Conservation (phyloP, 2,113 vertebrate genomes). For the Alethe diademata region DNA sequence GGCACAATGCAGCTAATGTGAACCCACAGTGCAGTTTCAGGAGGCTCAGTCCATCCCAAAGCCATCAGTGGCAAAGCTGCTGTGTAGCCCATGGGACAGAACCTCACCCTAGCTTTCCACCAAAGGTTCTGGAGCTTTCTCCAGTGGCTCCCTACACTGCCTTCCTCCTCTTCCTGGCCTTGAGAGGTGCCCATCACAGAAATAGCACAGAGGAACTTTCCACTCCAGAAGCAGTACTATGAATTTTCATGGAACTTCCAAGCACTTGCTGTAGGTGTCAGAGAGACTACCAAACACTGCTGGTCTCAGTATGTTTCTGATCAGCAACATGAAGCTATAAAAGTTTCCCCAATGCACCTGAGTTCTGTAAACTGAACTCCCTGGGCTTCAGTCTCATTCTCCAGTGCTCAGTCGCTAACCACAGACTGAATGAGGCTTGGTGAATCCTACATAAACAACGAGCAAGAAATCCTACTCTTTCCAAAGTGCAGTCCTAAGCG, state of each 20-base stretch:
- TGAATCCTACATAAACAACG: neutral
- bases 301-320: neutral
- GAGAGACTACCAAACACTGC: neutral
- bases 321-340: fast-evolving
- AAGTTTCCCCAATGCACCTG: fast-evolving
- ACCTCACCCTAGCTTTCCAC: neutral
- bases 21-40: neutral
- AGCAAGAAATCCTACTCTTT: neutral
- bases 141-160: neutral
- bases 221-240: neutral
- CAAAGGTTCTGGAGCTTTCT: neutral
- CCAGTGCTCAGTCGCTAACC: neutral
- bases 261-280: neutral
- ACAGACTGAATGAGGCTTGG: neutral
- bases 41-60: neutral
- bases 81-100: fast-evolving
- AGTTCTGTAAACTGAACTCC: neutral
- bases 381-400: neutral
- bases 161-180: neutral
- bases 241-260: neutral
- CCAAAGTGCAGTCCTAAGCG: neutral
- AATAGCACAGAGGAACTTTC: neutral
- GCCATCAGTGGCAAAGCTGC: neutral
- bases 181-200: fast-evolving
- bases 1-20: fast-evolving